phyloP scores from a whole-genome alignment of 2,888 invertebrate genomes.

The Helobdella robusta region DNA sequence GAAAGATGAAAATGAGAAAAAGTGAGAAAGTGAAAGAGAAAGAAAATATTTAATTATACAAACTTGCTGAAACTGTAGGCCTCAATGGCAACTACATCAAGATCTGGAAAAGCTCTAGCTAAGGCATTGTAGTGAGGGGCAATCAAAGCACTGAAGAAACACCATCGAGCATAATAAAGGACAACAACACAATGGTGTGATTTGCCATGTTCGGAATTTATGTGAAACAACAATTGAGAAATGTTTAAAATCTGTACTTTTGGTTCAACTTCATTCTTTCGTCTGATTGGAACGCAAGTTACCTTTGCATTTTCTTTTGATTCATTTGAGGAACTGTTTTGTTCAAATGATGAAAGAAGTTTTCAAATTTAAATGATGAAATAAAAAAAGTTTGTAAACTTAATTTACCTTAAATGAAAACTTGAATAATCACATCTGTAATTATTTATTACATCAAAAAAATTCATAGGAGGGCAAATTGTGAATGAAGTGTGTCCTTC shows the following conservation, averaged over 20 bases:
- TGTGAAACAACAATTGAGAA: neutral
- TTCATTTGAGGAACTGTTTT: too few species aligned
- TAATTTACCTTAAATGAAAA: too few species aligned
- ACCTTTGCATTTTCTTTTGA: too few species aligned
- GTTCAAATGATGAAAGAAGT: too few species aligned
- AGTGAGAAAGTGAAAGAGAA: too few species aligned
- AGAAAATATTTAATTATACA: conserved; percentile 31
- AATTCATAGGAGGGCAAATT: too few species aligned
- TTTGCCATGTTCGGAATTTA: neutral
- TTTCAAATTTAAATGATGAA: too few species aligned
- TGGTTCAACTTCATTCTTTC: neutral
- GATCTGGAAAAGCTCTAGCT: conserved; percentile 72
- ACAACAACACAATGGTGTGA: conserved; percentile 57
- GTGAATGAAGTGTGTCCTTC: too few species aligned
- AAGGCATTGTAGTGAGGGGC: conserved; percentile 84
- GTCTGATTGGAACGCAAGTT: neutral
- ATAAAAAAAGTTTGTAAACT: too few species aligned
- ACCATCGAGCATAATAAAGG: conserved; percentile 78
- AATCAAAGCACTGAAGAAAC: conserved; percentile 78
- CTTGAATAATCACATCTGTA: too few species aligned
- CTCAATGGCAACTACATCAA: conserved; percentile 78
- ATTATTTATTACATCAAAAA: too few species aligned
- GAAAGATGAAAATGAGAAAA: too few species aligned
- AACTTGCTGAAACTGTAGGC: conserved; percentile 65
- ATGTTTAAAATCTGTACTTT: conserved; percentile 7